Conservation (phyloP, 2,797 vertebrate genomes). For the Rhinophrynus dorsalis region DNA sequence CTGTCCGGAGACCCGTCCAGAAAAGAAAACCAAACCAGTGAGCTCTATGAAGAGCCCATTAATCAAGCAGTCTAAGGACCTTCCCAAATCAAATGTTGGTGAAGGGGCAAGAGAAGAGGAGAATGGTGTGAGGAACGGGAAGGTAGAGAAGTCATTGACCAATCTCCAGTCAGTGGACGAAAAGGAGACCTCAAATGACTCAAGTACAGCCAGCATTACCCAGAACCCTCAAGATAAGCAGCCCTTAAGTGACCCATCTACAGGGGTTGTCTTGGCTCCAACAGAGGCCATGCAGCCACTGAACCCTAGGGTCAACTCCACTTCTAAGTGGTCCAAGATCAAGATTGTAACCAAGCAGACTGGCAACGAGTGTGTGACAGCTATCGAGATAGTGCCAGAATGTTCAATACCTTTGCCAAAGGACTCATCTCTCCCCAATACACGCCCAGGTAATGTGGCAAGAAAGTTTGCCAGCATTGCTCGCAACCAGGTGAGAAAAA, state of each 20-base stretch:
- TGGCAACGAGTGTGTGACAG: slow-evolving; percentile 91
- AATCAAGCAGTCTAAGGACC: slow-evolving; percentile 85
- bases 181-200: slow-evolving; percentile 81
- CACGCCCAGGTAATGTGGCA: slow-evolving; percentile 83
- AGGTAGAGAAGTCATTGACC: slow-evolving; percentile 71
- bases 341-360: slow-evolving; percentile 97
- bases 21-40: slow-evolving; percentile 68
- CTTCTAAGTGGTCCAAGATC: slow-evolving; percentile 94
- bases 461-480: slow-evolving; percentile 97
- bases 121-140: slow-evolving; percentile 79
- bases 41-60: slow-evolving; percentile 81
- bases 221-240: slow-evolving; percentile 82
- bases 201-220: slow-evolving; percentile 80
- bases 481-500: slow-evolving; percentile 93
- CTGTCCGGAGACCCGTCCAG: slow-evolving; percentile 72
- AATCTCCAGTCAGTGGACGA: slow-evolving; percentile 65
- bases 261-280: slow-evolving; percentile 63
- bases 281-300: slow-evolving; percentile 26
- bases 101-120: slow-evolving; percentile 70
- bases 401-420: slow-evolving; percentile 74
- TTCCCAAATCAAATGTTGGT: slow-evolving; percentile 72
- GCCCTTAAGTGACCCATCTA: slow-evolving; percentile 68
- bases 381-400: slow-evolving; percentile 91
- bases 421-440: slow-evolving; percentile 77
- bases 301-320: slow-evolving; percentile 55